These are phyloP conservation scores for Elephantulus edwardii DNA, from an alignment of 2,113 vertebrate genomes.

Conservation along the genomic window DNA sequence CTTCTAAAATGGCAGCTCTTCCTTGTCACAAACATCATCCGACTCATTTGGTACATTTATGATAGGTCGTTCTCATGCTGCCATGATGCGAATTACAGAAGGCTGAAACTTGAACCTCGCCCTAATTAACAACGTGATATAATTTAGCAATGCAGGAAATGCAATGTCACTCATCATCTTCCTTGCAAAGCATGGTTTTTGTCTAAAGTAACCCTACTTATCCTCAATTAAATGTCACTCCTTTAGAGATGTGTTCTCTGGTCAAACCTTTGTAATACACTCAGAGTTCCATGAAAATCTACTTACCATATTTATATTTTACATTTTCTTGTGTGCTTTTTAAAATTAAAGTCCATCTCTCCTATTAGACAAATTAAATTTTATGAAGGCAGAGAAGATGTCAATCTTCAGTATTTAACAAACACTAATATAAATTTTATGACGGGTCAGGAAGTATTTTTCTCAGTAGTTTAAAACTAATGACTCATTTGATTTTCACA, in stretches of 20 bases:
- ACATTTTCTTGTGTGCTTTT: constrained; percentile 11
- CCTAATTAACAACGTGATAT: constrained; percentile 1
- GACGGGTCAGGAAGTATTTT: constrained; percentile 13
- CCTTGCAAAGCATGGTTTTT: constrained; percentile 15
- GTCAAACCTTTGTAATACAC: constrained; percentile 13
- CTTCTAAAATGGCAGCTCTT: constrained; percentile 11
- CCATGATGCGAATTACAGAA: constrained; percentile 24
- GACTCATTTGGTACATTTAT: not conserved
- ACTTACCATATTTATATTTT: constrained; percentile 2
- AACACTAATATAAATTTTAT: constrained; percentile 25
- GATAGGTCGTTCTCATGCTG: not conserved
- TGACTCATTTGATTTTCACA: constrained; percentile 4
- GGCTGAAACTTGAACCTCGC: not conserved
- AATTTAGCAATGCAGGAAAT: constrained; percentile 42
- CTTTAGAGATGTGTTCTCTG: constrained; percentile 13
- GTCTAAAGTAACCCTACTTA: constrained; percentile 29
- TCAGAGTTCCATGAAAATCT: not conserved
- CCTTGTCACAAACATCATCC: constrained; percentile 15
- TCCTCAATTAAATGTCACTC: constrained; percentile 40
- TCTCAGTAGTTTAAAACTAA: constrained; percentile 40
- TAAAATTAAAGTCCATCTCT: not conserved
- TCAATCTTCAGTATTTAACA: constrained; percentile 36
- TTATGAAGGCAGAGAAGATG: not conserved
- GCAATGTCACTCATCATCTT: not conserved
- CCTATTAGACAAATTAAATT: constrained; percentile 15